Percentiles rank a stretch among this genome's conserved stretches.
Evolutionary conservation across 2,888 invertebrate species (phyloP).

Genomic region (Aporophyla nigra): DNA sequence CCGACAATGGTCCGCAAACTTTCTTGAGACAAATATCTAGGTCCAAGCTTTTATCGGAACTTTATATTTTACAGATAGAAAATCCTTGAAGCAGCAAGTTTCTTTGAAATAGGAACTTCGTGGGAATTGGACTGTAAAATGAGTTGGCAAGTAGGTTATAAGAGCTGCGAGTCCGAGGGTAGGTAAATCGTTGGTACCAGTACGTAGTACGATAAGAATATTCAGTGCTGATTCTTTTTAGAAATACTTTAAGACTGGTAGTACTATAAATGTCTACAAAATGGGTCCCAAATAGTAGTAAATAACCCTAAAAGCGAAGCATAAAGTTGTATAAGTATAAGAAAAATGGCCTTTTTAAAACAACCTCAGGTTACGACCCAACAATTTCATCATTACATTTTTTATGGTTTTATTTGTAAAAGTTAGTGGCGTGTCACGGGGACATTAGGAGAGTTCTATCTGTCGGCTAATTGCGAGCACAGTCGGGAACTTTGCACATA

Average conservation of each 20-base stretch:
- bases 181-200: constrained; percentile 16
- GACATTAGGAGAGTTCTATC: constrained; percentile 63
- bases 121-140: constrained; percentile 32
- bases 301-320: neutral
- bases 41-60: constrained; percentile 55
- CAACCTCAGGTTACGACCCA: neutral
- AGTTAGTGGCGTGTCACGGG: constrained; percentile 52
- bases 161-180: neutral
- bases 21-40: constrained; percentile 56
- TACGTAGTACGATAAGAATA: neutral
- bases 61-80: constrained; percentile 50
- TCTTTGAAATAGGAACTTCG: constrained; percentile 39
- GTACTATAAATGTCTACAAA: neutral
- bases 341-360: constrained; percentile 1
- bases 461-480: constrained; percentile 59
- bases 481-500: constrained; percentile 63
- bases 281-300: neutral
- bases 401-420: constrained; percentile 49
- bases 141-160: constrained; percentile 37
- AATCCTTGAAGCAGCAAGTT: constrained; percentile 40
- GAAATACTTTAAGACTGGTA: neutral
- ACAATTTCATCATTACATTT: constrained; percentile 39
- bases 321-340: neutral
- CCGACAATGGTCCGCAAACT: constrained; percentile 54
- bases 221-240: neutral